A percentile compares a stretch with the other conserved stretches of the same genome.
phyloP scores from a whole-genome alignment of 2,888 invertebrate genomes.

The Drosophila nr. perissopoda region DNA sequence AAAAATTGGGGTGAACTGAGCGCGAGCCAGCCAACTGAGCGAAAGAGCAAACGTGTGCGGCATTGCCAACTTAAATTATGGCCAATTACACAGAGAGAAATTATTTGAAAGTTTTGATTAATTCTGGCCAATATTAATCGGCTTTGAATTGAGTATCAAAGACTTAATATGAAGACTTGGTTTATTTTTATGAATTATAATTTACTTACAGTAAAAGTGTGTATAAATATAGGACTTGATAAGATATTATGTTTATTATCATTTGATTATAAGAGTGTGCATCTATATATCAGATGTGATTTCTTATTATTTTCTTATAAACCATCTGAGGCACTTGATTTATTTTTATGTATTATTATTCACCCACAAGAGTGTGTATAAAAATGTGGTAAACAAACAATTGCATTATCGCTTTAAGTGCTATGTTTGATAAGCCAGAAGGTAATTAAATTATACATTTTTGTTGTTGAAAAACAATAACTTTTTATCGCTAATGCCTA shows the following conservation, averaged over 20 bases:
- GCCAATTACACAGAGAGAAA: slow-evolving; percentile 31
- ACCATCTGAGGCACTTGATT: not conserved
- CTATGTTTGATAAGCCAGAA: not conserved
- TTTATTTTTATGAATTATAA: not conserved
- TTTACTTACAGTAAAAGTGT: not conserved
- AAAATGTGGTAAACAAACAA: not conserved
- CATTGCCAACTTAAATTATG: slow-evolving; percentile 36
- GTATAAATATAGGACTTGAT: not conserved
- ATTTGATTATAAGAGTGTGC: not conserved
- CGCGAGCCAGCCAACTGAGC: slow-evolving; percentile 20
- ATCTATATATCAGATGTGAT: not conserved
- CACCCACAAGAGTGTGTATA: not conserved
- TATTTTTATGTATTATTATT: not conserved
- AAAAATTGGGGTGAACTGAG: slow-evolving; percentile 49
- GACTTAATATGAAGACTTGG: not conserved
- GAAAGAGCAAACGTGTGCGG: slow-evolving; percentile 9
- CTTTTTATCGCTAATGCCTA: not conserved
- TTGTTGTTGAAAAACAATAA: not conserved
- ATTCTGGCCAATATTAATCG: not conserved
- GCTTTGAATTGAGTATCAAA: not conserved
- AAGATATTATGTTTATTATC: not conserved
- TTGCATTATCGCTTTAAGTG: not conserved
- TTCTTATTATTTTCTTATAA: not conserved
- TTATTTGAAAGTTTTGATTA: not conserved
- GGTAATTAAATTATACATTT: not conserved